Evolutionary conservation across 2,797 vertebrate species (phyloP), one percentile per base, ranked within the genome.

Genomic region (Takifugu rubripes): DNA sequence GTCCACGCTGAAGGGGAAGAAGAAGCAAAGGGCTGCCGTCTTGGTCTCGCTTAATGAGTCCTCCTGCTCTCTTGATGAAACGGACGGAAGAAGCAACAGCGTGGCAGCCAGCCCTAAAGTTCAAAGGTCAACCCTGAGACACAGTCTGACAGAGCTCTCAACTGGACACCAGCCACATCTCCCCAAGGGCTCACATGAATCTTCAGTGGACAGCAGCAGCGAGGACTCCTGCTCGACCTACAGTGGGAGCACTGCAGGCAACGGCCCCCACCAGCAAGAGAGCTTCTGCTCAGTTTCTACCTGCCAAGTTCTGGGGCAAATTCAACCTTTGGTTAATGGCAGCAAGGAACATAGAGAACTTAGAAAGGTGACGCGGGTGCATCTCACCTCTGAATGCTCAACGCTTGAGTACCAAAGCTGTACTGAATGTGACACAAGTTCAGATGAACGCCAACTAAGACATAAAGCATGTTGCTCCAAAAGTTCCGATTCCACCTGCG

Each of bases 151-250:
- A 24, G 77, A 88, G 51, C 61, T 88, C 29, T 81, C 84, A 2
- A 44, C 68, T 12, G 66, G 49, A 69, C 66, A 66, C 21, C 49
- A 47, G 36, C 50, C 75, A 49, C 77, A 84, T 25, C 76, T 53
- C 24, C 75, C 72, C 31, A 84, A 78, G 26, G 88, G 55, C 40
- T 75, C 81, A 15, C 79, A 65, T 57, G 72, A 79, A 14, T 82
- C 61, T 12, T 76, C 76, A 15, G 6, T 78, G 68, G 79, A 84
- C 36, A 77, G 71, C 25, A 84, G 66, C 31, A 93, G 90, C 65
- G 87, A 92, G 21, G 89, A 91, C 59, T 92, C 87, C 53, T 85
- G 75, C 43, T 87, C 88, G 63, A 91, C 84, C 5, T 90, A 83
- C 49, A 82, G 84, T 36, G 74, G 87, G 12, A 87, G 78, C 56